Base-by-base conservation (phyloP, 2,797 vertebrate genomes). In the Tragopan temminckii region DNA sequence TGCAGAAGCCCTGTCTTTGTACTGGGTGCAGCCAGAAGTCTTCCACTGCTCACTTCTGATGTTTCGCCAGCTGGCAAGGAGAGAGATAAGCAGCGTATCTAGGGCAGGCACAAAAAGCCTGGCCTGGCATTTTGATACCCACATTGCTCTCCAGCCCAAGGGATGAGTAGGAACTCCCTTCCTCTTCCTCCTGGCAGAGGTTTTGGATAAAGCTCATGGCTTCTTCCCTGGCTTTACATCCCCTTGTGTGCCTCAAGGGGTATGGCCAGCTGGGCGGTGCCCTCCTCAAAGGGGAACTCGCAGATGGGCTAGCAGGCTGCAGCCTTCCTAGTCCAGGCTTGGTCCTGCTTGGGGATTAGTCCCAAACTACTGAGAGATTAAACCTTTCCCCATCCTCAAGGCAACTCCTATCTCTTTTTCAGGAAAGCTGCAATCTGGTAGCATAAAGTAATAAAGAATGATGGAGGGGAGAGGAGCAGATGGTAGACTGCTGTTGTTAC, bases 11-110 rank as follows among this genome's bases (percentile, higher is more conserved):
- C 1, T 1, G 21, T 38, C 27, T 9, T 53, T 72, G 33, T 3
- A 80, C 16, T 17, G 42, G 38, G 5, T 38, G 17, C 13, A 40
- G 52, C 19, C 52, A 11, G 85, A 94, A 91, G 45, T 9, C 27
- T 80, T 38, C 15, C 0, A 1, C 21, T 69, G 18, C 29, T 78
- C 17, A 69, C 48, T 48, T 62, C 58, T 63, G n/a, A 82, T 83
- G 33, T 57, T 19, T 35, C 1, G 0, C 14, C 33, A 72, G 38
- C 48, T 0, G 0, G 45, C 3, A 5, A 0, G 0, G 4, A 55
- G 6, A 16, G 14, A 69, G 20, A 66, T 19, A 70, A 52, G 36
- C 36, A 53, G 45, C 35, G 66, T 50, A 80, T 35, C 13, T n/a
- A 63, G 53, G 76, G 62, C 80, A 95, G 62, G 19, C 1, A 1